Percentiles rank a stretch among this genome's conserved stretches.
Conservation (phyloP, 1,140 invertebrate genomes). For the Diachasma alloeum region DNA sequence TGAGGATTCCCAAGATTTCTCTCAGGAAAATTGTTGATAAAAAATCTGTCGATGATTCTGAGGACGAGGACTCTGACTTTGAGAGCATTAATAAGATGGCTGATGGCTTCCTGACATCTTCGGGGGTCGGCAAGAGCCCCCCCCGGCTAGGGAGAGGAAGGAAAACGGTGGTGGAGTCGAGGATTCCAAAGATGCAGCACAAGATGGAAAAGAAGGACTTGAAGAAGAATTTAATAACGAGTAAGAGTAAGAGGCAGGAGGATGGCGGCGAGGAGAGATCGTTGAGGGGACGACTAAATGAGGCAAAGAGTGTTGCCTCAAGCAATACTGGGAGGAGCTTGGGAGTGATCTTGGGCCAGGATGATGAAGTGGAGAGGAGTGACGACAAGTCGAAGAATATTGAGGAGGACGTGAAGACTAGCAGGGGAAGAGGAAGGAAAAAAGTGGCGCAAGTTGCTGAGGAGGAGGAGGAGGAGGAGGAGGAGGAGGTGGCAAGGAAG, state of each 20-base stretch:
- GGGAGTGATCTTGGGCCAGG: not conserved
- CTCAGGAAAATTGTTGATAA: not conserved
- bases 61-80: not conserved
- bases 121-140: too few species aligned
- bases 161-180: not conserved
- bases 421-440: not conserved
- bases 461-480: not conserved
- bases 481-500: not conserved
- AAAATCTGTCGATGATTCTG: not conserved
- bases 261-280: not conserved
- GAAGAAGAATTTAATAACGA: not conserved
- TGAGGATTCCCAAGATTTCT: not conserved
- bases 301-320: too few species aligned
- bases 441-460: not conserved
- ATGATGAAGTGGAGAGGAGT: not conserved
- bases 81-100: conserved; percentile 19
- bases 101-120: conserved; percentile 8
- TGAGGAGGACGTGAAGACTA: not conserved
- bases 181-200: not conserved
- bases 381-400: too few species aligned
- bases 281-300: not conserved
- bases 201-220: not conserved
- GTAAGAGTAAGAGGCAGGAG: too few species aligned
- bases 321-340: too few species aligned
- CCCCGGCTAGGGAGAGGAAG: not conserved